phyloP scores from a whole-genome alignment of 2,888 invertebrate species.

The Ferdinandea cuprea region DNA sequence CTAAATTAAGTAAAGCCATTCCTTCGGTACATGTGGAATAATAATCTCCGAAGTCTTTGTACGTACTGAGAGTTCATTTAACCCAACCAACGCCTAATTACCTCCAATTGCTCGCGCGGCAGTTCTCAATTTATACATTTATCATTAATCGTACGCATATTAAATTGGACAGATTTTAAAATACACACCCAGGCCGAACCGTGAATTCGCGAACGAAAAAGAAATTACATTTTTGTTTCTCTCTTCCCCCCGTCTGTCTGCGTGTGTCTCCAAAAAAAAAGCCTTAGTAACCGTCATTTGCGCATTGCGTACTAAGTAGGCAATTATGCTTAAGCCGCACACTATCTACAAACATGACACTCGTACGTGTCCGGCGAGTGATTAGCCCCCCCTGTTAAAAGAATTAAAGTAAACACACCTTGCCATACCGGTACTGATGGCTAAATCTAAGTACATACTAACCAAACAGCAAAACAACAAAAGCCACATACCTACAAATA shows the following conservation, averaged over 20 bases:
- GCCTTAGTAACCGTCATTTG: constrained; percentile 60
- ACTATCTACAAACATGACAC: constrained; percentile 27
- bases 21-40: constrained; percentile 56
- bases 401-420: constrained; percentile 44
- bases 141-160: constrained; percentile 72
- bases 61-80: constrained; percentile 69
- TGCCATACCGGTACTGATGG: constrained; percentile 42
- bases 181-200: constrained; percentile 36
- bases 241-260: background rate
- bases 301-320: constrained; percentile 69
- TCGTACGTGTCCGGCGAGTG: constrained; percentile 31
- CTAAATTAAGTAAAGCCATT: constrained; percentile 68
- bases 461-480: constrained; percentile 30
- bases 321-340: constrained; percentile 42
- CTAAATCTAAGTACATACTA: constrained; percentile 37
- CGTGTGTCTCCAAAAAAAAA: constrained; percentile 25
- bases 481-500: constrained; percentile 26
- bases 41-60: constrained; percentile 62
- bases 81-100: constrained; percentile 73
- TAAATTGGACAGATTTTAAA: constrained; percentile 69
- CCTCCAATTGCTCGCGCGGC: constrained; percentile 70
- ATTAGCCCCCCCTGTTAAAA: constrained; percentile 28
- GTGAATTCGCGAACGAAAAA: constrained; percentile 56
- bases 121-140: constrained; percentile 70
- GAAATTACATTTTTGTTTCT: constrained; percentile 49